Base-by-base conservation (phyloP, 2,888 invertebrate genomes). In the Muschampia plurimacula region DNA sequence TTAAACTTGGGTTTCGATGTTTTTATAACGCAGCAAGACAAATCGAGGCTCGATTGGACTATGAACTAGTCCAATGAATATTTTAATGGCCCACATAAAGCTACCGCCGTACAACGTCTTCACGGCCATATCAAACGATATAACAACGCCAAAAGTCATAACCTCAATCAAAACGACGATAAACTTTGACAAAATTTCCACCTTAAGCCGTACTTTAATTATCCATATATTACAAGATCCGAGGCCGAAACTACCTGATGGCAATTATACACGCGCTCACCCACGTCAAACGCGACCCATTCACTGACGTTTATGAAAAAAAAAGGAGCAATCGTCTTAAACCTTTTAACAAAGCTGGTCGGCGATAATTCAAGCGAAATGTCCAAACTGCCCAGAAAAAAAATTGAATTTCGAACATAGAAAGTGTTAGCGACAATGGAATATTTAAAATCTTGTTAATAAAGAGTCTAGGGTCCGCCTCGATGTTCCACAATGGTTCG, bases 151-250 rank as follows among this genome's bases (percentile, higher is more conserved):
- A 78, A 80, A 79, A 88, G 89, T 89, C 91, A 86, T 94, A 92
- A 93, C 92, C 93, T 93, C 93, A 92, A 94, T 93, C 93, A 93
- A 90, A 94, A 92, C 80, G 88, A 86, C 91, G 86, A 93, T 93
- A 93, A 91, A 93, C 84, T 91, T 93, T 94, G 94, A 92, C 94
- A 93, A 93, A 92, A 93, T 93, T 92, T 93, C 92, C 91, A 90
- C 87, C 86, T 89, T 93, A 93, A 92, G 90, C 91, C 90, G 89
- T 89, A 89, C 90, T 93, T 93, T 93, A 92, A 93, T 93, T 93
- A 93, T 93, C 91, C 91, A 93, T 93, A 93, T 92, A 92, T 93
- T 93, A 92, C 91, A 87, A 84, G 87, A 88, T 86, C 87, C 87
- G 82, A 87, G 80, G 81, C 82, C 85, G 76, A 88, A 89, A 92